Conservation (phyloP, 2,113 vertebrate genomes). For the Antigone vipio region DNA sequence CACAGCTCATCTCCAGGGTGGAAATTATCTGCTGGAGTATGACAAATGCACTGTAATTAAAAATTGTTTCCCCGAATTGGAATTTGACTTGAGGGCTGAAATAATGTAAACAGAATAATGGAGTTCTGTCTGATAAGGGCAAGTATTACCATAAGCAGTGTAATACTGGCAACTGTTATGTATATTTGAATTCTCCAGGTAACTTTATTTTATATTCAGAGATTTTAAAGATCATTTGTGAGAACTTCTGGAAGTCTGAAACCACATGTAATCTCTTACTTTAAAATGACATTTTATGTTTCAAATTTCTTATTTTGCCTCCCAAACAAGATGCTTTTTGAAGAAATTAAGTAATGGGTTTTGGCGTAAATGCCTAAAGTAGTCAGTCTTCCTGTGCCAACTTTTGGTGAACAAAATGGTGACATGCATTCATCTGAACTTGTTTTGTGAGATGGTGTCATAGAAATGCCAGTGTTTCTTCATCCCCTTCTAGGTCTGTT, state of each 20-base stretch:
- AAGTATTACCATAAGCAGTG: not conserved
- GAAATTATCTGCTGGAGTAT: not conserved
- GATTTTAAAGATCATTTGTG: not conserved
- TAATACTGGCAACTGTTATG: not conserved
- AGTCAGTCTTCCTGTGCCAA: not conserved
- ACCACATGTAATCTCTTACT: not conserved
- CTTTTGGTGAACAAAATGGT: not conserved
- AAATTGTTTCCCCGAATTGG: not conserved
- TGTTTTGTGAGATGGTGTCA: slow-evolving; percentile 15
- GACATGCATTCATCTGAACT: not conserved
- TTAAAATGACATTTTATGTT: not conserved
- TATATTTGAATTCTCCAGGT: not conserved
- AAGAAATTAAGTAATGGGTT: not conserved
- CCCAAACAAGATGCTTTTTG: not conserved
- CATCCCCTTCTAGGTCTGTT: not conserved
- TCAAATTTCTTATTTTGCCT: not conserved
- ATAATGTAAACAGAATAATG: not conserved
- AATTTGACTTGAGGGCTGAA: not conserved
- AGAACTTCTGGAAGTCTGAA: not conserved
- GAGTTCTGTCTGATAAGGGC: not conserved
- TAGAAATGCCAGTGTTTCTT: slow-evolving; percentile 17
- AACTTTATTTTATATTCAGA: not conserved
- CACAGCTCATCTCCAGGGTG: not conserved
- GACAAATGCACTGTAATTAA: not conserved
- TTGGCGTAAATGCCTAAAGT: not conserved